phyloP scores from a whole-genome alignment of 2,888 invertebrate species.

The Drosophila melanosoma region DNA sequence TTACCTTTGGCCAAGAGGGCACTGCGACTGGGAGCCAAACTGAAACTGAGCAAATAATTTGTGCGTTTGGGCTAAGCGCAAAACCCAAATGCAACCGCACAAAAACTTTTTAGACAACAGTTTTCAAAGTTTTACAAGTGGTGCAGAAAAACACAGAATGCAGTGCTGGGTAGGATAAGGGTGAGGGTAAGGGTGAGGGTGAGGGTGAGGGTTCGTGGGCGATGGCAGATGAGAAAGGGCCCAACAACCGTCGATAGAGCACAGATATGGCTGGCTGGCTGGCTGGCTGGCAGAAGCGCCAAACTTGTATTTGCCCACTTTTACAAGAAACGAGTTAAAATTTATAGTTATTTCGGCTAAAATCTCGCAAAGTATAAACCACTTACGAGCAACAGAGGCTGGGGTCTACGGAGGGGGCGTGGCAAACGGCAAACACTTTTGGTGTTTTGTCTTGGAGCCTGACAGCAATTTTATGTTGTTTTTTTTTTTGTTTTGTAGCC shows the following conservation, averaged over 20 bases:
- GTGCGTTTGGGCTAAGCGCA: constrained; percentile 73
- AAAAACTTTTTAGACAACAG: constrained; percentile 77
- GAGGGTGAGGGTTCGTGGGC: background rate
- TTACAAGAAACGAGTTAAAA: constrained; percentile 74
- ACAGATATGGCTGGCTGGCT: constrained; percentile 31
- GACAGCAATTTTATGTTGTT: constrained; percentile 23
- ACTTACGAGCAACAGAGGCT: constrained; percentile 51
- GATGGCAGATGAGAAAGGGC: background rate
- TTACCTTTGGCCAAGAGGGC: constrained; percentile 11
- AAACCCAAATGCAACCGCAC: constrained; percentile 64
- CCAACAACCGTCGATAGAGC: constrained; percentile 42
- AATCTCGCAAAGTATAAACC: constrained; percentile 77
- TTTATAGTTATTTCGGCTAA: constrained; percentile 78
- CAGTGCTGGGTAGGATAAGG: constrained; percentile 3
- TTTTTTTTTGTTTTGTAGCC: constrained; percentile 23
- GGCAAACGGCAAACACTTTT: constrained; percentile 49
- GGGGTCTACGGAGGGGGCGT: constrained; percentile 11
- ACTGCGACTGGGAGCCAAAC: constrained; percentile 6
- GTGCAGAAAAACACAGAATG: constrained; percentile 48
- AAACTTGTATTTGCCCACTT: constrained; percentile 75
- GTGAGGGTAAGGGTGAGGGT: background rate
- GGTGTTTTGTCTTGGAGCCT: constrained; percentile 48
- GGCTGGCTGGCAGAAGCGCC: constrained; percentile 35
- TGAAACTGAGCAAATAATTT: constrained; percentile 68
- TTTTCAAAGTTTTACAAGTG: constrained; percentile 75